A percentile compares a stretch with the other conserved stretches of the same genome.
Conservation (phyloP, 2,888 invertebrate species). For the Lumbricus terrestris region DNA sequence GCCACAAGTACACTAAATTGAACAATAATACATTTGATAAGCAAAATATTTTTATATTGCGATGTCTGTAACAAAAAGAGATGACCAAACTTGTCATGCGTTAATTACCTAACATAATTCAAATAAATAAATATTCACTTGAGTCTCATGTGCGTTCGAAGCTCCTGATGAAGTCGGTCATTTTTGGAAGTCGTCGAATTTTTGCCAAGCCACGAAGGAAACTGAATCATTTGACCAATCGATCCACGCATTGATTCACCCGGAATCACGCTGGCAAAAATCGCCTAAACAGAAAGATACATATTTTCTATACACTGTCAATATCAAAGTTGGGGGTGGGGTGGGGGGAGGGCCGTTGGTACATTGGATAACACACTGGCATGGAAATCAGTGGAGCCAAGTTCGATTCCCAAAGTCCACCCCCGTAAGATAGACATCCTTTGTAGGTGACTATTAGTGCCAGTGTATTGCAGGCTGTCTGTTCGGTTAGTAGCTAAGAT, state of each 20-base stretch:
- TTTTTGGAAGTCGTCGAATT: constrained; percentile 81
- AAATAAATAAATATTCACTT: constrained; percentile 63
- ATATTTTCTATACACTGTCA: background rate
- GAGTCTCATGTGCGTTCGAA: constrained; percentile 80
- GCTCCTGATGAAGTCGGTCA: constrained; percentile 76
- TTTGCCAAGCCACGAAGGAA: constrained; percentile 94
- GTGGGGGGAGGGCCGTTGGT: too few relatives aligned
- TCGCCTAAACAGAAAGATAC: constrained; percentile 65
- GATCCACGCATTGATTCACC: constrained; percentile 81
- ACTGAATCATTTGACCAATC: constrained; percentile 76
- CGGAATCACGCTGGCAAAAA: constrained; percentile 86
- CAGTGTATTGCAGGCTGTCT: too few relatives aligned
- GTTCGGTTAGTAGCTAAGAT: too few relatives aligned
- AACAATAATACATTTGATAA: too few relatives aligned
- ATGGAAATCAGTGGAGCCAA: too few relatives aligned
- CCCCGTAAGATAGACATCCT: too few relatives aligned
- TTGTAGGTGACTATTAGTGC: too few relatives aligned
- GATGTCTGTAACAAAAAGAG: background rate
- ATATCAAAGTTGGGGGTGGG: background rate
- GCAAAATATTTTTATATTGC: background rate
- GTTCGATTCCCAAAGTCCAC: too few relatives aligned
- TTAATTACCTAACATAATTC: background rate
- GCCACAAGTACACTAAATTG: too few relatives aligned
- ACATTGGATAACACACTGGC: too few relatives aligned
- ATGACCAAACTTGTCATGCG: background rate